Evolutionary conservation across 2,113 vertebrate species (phyloP).

Genomic region (Tringa solitaria): DNA sequence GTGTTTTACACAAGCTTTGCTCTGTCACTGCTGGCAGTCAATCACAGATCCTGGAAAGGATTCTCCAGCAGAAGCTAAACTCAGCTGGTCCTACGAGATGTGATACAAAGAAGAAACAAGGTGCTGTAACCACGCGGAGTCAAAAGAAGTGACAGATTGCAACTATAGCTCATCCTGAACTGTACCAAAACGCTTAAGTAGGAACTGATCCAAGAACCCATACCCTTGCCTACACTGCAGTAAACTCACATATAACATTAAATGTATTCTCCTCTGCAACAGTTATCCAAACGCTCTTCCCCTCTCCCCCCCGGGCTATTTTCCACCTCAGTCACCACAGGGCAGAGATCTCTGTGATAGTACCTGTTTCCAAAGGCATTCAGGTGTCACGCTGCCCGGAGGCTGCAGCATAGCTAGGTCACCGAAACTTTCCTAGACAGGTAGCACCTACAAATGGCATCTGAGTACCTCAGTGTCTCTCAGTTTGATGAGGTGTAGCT

Average conservation of each 20-base stretch:
- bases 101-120: neutral
- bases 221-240: neutral
- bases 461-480: neutral
- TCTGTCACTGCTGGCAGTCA: neutral
- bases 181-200: neutral
- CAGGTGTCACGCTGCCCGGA: neutral
- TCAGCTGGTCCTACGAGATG: neutral
- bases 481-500: neutral
- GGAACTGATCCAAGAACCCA: neutral
- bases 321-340: neutral
- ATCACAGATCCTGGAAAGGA: neutral
- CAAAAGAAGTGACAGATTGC: neutral
- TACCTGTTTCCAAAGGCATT: neutral
- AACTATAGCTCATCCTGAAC: neutral
- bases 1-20: neutral
- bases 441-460: neutral
- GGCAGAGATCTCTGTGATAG: neutral
- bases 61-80: neutral
- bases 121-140: neutral
- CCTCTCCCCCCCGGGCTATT: neutral
- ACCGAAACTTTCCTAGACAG: neutral
- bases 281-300: neutral
- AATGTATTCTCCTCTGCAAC: neutral
- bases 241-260: neutral
- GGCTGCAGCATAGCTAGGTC: neutral